A percentile compares a stretch with the other conserved stretches of the same genome.
These are phyloP conservation scores for Eupithecia insigniata DNA, from an alignment of 2,888 invertebrate genomes.

Conservation along the genomic window DNA sequence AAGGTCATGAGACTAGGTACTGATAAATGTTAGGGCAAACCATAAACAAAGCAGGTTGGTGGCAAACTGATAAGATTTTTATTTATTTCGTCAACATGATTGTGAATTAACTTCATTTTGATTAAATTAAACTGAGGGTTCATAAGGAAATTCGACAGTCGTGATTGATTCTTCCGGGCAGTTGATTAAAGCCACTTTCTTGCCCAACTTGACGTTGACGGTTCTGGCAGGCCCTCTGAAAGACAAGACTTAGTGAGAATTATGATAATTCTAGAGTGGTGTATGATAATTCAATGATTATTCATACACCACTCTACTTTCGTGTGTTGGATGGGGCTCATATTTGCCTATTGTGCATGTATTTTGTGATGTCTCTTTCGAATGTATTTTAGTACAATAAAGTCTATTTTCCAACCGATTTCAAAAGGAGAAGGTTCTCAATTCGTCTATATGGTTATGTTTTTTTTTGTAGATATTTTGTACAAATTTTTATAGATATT, in stretches of 20 bases:
- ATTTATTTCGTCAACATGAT: background rate
- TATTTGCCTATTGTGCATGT: no score
- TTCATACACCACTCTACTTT: no score
- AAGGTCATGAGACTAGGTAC: background rate
- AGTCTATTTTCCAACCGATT: no score
- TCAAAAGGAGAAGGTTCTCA: no score
- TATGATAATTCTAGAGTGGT: no score
- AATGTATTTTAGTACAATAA: no score
- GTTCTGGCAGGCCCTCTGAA: slow-evolving; percentile 42
- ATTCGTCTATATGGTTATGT: no score
- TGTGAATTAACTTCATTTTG: background rate
- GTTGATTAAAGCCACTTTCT: slow-evolving; percentile 43
- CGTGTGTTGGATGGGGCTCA: no score
- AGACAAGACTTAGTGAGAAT: background rate
- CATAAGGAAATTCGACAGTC: slow-evolving; percentile 53
- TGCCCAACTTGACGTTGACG: slow-evolving; percentile 43
- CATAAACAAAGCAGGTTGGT: background rate
- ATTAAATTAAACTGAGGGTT: background rate
- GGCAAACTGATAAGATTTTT: background rate
- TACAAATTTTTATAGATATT: no score
- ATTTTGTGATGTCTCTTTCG: no score
- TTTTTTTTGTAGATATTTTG: no score
- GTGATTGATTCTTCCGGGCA: slow-evolving; percentile 49
- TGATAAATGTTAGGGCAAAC: background rate
- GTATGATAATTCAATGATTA: no score